Evolutionary conservation across 2,797 vertebrate species (phyloP), one percentile per base, ranked within the genome.

Genomic region (Pangasius mekongensis): DNA sequence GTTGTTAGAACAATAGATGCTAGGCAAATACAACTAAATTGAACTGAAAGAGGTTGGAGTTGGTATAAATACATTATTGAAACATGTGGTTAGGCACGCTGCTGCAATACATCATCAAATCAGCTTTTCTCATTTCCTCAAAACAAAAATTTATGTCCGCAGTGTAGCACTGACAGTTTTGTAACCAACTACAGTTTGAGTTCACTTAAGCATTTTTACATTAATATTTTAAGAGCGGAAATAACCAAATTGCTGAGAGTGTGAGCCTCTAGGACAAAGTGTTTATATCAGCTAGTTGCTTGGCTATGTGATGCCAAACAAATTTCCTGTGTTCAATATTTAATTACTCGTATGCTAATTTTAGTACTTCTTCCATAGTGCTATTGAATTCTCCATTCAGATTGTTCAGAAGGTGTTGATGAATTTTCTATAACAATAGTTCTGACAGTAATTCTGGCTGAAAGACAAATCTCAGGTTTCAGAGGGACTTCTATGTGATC

Each of bases 81-180:
- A 33, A 33, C 27, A 20, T 77, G 47, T n/a, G 47, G n/a, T 78
- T 78, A 33, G 8, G 30, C 52, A 33, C 5, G 27, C n/a, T 22
- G 47, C 74, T 77, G 74, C 14, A 52, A 30, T 5, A 18, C 14
- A 52, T 52, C 18, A 80, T 36, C 3, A 33, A 11, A 56, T 36
- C 36, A n/a, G 5, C 14, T n/a, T n/a, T 56, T 78, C 49, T 78
- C 49, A 76, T 49, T 76, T 76, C 73, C 73, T 76, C 24, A 76
- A 54, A 78, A 18, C 9, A n/a, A 2, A n/a, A 76, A 69, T 7
- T 13, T 18, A 27, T 14, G 13, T 49, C 24, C 11, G 49, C 39
- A 27, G 47, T 71, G 5, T 39, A 39, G 16, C 33, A 71, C 43
- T 49, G 10, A 16, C 47, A 47, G 24, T 8, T 77, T 54, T 77